Conservation (phyloP, 2,113 vertebrate species). For the Gymnogyps californianus region DNA sequence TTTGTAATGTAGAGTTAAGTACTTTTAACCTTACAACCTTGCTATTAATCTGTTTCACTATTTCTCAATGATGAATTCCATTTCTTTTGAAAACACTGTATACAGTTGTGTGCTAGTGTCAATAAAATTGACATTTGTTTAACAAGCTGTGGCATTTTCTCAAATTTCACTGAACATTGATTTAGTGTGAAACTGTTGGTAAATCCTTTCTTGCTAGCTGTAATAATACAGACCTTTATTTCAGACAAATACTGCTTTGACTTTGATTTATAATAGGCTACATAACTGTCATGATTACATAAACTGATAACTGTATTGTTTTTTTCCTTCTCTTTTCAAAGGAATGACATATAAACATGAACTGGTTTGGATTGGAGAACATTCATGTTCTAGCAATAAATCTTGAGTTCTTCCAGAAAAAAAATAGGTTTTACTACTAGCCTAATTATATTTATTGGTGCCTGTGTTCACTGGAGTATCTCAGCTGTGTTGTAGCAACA, state of each 20-base stretch:
- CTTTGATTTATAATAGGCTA: slow-evolving; percentile 6
- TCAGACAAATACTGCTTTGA: slow-evolving; percentile 16
- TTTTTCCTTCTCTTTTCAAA: slow-evolving; percentile 38
- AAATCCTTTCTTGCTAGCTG: slow-evolving; percentile 52
- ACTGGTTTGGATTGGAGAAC: slow-evolving; percentile 32
- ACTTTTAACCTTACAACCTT: slow-evolving; percentile 61
- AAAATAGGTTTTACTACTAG: not conserved
- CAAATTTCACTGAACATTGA: slow-evolving; percentile 66
- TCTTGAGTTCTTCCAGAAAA: not conserved
- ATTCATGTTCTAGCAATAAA: slow-evolving; percentile 36
- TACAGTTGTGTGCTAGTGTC: slow-evolving; percentile 85
- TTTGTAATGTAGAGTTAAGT: slow-evolving; percentile 70
- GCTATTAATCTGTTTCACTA: slow-evolving; percentile 69
- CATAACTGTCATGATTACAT: slow-evolving; percentile 27
- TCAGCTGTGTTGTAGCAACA: not conserved
- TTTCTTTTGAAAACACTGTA: slow-evolving; percentile 80
- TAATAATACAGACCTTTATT: slow-evolving; percentile 49
- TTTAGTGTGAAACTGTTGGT: slow-evolving; percentile 60
- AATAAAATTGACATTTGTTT: slow-evolving; percentile 89
- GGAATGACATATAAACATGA: slow-evolving; percentile 20
- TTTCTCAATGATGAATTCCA: slow-evolving; percentile 70
- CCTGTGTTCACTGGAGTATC: not conserved
- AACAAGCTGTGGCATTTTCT: slow-evolving; percentile 82
- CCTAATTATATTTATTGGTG: slow-evolving; percentile 7
- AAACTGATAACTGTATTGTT: slow-evolving; percentile 39